Evolutionary conservation across 2,113 vertebrate genomes (phyloP), one percentile per base, ranked within the genome.

Genomic region (Grammomys surdaster): DNA sequence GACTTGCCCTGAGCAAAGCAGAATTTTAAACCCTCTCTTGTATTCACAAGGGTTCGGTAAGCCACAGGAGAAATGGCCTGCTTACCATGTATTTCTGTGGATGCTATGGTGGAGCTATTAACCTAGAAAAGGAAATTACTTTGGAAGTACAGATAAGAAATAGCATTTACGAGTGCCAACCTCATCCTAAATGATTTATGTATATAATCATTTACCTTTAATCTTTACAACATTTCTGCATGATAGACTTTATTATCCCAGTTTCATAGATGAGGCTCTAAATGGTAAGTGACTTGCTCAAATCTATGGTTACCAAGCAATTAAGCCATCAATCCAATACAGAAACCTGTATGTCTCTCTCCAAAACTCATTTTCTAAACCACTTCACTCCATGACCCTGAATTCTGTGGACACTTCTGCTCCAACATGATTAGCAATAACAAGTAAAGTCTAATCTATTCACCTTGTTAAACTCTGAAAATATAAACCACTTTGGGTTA

Each of bases 181-280:
- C 24, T 73, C 28, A 78, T 26, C 20, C 54, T 60, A 26, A 33
- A 22, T 89, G 69, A 92, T 77, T 76, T 90, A 67, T 28, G 26
- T 43, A 48, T 26, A 46, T 60, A 40, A 67, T 90, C 80, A 75
- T 89, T 69, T 69, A 69, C 67, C 73, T 73, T 93, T 78, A 86
- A 92, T 77, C 67, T 88, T 89, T 85, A 91, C 10, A 65, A 70
- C 7, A 90, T 33, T 95, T 92, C 75, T 63, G 9, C 75, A 82
- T 63, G 60, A 48, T 22, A 91, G 54, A 22, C 86, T 84, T 87
- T 60, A 20, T 87, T 70, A 85, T 36, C 14, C 78, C 5, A 77
- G 43, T 77, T 81, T 91, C 31, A 94, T n/a, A 65, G 48, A 51
- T 60, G 60, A 89, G 46, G 10, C 36, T 82, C 84, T 82, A 69